Base-by-base conservation (phyloP, 2,888 invertebrate genomes). In the Amblyjoppa fuscipennis region DNA sequence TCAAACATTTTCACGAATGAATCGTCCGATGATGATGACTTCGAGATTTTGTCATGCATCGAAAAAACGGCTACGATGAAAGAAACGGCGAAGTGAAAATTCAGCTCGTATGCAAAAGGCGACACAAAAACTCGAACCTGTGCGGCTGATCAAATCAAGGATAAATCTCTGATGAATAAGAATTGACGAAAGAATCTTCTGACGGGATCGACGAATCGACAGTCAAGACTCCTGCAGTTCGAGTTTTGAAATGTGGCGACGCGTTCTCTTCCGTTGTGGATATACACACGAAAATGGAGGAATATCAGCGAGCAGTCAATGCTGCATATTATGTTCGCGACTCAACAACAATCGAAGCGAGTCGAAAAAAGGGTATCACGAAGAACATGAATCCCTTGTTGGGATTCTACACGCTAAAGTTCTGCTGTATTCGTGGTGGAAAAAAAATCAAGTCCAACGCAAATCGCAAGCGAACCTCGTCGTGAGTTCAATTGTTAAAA, bases 371-470 rank as follows among this genome's bases (percentile, higher is more conserved):
- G 25, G 51, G 64, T 7, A 51, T 80, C 31, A 59, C 31, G 20
- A 68, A 45, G 13, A 31, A 1, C 1, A 41, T 79, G 1, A 56
- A 79, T 4, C 6, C 38, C 3, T 9, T 28, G 1, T 28, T 83
- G 31, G 28, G 68, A 68, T 83, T 70, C 34, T 78, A 78, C 56
- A 6, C 13, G 13, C 4, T 81, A 16, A 66, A 73, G 7, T 84
- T 70, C 31, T 76, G 61, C 11, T 84, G 81, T 51, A 82, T 82
- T 13, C 76, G 77, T 31, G 81, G 81, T 0, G 84, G 81, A 0
- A 84, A 82, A 34, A 20, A 76, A n/a, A 82, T 77, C 20, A 28
- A 76, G 20, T 25, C 64, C 9, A 3, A 16, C n/a, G 34, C 81
- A 34, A 76, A 13, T 13, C 64, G 76, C 9, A 41, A 49, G 7